Evolutionary conservation across 2,797 vertebrate genomes (phyloP), one percentile per base, ranked within the genome.

Genomic region (Danio aesculapii): DNA sequence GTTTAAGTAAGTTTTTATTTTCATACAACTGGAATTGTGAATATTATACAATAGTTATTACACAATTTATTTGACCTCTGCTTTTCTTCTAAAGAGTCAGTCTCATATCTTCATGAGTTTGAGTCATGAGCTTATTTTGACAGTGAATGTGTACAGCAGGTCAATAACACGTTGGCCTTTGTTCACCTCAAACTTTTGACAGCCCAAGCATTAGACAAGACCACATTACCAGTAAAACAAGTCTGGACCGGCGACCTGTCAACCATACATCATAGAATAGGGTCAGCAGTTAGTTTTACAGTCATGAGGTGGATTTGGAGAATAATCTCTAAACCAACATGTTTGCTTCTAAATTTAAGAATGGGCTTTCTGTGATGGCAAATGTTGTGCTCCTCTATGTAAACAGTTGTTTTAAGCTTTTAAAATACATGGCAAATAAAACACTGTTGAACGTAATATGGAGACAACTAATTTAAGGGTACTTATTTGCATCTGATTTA

Each of bases 171-270:
- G 55, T 55, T 64, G 77, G 50, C 39, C 49, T 71, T 30, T 50
- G 19, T 68, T 79, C 19, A 53, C 41, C 50, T 64, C 55, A 83
- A 81, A 71, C 19, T 64, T 77, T 69, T 30, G 30, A 57, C 77
- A 64, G 63, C 17, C 69, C 74, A 74, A 81, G 85, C 79, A 84
- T 87, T 81, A 85, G 81, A 89, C 86, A 77, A 87, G 4, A 57
- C 87, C 83, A 86, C 82, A 85, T 53, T 58, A 0, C 76, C 52
- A 4, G 73, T 80, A 84, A 89, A 83, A 90, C 91, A 88, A 87
- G 91, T 55, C 86, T 50, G 4, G 88, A 62, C 90, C 71, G 90
- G 90, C 39, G 43, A 47, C 44, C 21, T 64, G 14, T 49, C 47
- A 67, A 53, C 19, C 12, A 1, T 63, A 81, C 5, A 44, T 41